A percentile compares a stretch with the other conserved stretches of the same genome.
These are phyloP conservation scores for Caenorhabditis doughertyi DNA, from an alignment of 2,888 invertebrate species.

Conservation along the genomic window DNA sequence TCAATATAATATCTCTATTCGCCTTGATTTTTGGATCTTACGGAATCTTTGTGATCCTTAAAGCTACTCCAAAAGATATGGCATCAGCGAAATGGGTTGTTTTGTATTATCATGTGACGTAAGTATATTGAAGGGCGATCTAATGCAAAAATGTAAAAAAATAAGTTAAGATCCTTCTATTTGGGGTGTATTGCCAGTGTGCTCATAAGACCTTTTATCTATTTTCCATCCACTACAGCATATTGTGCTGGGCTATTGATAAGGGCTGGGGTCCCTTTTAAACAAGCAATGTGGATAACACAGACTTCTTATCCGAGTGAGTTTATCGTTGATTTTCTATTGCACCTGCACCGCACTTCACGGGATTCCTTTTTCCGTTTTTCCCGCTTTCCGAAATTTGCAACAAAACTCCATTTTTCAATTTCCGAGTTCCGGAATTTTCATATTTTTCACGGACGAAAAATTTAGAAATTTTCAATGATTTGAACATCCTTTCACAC, in stretches of 20 bases:
- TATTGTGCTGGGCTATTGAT: not conserved
- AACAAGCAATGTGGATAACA: no score
- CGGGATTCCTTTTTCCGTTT: no score
- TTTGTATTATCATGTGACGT: slow-evolving; percentile 7
- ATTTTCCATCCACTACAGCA: not conserved
- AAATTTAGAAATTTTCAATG: no score
- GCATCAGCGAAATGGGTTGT: not conserved
- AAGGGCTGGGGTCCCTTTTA: not conserved
- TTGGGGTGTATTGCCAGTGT: not conserved
- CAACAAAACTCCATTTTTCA: no score
- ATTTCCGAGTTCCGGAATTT: no score
- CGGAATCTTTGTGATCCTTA: not conserved
- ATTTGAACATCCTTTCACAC: no score
- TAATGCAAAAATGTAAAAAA: not conserved
- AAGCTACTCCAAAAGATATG: slow-evolving; percentile 8
- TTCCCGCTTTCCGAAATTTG: no score
- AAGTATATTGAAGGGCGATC: not conserved
- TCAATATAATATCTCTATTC: slow-evolving; percentile 1
- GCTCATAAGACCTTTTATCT: no score
- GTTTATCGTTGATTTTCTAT: no score
- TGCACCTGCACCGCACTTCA: no score
- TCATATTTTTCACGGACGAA: no score
- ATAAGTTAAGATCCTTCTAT: not conserved
- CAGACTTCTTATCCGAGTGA: no score
- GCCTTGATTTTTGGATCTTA: not conserved